phyloP scores from a whole-genome alignment of 2,113 vertebrate species.

The Urocitellus parryii region DNA sequence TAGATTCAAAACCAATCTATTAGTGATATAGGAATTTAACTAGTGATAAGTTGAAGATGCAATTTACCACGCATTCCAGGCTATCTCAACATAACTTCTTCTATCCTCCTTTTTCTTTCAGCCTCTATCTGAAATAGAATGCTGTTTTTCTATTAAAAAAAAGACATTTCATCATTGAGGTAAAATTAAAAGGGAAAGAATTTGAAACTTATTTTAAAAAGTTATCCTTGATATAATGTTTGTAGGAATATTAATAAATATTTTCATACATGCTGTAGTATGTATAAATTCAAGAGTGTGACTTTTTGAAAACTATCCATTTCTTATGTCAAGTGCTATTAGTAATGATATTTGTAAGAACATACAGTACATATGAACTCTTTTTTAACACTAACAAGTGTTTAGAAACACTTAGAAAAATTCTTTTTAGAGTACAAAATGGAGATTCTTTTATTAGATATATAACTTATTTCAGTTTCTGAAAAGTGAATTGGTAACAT shows the following conservation, averaged over 20 bases:
- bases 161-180: not conserved
- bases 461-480: not conserved
- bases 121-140: not conserved
- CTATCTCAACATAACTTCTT: not conserved
- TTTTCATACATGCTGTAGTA: not conserved
- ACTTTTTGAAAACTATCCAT: not conserved
- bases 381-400: not conserved
- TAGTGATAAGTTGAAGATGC: not conserved
- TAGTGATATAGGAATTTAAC: not conserved
- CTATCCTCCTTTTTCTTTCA: not conserved
- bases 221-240: not conserved
- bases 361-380: not conserved
- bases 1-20: not conserved
- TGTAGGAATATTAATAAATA: not conserved
- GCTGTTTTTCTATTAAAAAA: not conserved
- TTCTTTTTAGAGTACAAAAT: not conserved
- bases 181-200: constrained; percentile 16
- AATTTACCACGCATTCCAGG: not conserved
- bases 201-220: not conserved
- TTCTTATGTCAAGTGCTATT: not conserved
- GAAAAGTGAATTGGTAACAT: not conserved
- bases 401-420: not conserved
- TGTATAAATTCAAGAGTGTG: not conserved
- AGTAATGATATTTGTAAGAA: not conserved
- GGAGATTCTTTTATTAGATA: not conserved